Percentiles rank a stretch among this genome's conserved stretches.
Evolutionary conservation across 1,140 invertebrate species (phyloP).

Genomic region (Pinna nobilis): DNA sequence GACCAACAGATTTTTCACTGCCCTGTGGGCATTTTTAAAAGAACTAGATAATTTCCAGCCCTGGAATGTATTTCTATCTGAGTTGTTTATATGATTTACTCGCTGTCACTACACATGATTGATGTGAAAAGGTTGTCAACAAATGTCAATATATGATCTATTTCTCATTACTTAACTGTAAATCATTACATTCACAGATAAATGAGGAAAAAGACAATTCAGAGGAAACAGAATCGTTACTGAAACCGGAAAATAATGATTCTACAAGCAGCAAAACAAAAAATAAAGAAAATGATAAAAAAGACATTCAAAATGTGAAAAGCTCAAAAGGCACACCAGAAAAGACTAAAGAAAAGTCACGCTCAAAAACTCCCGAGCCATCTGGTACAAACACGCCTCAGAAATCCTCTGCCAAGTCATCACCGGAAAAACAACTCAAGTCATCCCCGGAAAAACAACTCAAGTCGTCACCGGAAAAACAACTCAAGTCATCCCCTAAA

Average conservation of each 20-base stretch:
- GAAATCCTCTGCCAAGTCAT: neutral
- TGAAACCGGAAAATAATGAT: neutral
- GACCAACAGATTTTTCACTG: no score
- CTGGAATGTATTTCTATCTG: no score
- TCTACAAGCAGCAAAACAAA: neutral
- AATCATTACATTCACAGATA: slow-evolving; percentile 14
- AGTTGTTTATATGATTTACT: no score
- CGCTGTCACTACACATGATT: no score
- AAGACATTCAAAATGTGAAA: neutral
- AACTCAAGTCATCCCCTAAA: neutral
- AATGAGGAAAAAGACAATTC: slow-evolving; percentile 11
- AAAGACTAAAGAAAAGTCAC: slow-evolving; percentile 9
- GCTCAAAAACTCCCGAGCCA: slow-evolving; percentile 4
- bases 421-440: neutral
- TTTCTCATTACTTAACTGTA: no score
- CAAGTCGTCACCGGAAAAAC: neutral
- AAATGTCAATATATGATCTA: no score
- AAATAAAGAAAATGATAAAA: neutral
- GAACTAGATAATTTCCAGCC: no score
- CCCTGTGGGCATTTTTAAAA: no score
- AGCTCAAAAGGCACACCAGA: neutral
- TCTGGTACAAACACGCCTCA: slow-evolving; percentile 2
- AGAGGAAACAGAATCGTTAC: neutral
- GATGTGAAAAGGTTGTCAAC: no score
- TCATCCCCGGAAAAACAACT: neutral